Evolutionary conservation across 2,888 invertebrate species (phyloP).

Genomic region (Furcula furcula): DNA sequence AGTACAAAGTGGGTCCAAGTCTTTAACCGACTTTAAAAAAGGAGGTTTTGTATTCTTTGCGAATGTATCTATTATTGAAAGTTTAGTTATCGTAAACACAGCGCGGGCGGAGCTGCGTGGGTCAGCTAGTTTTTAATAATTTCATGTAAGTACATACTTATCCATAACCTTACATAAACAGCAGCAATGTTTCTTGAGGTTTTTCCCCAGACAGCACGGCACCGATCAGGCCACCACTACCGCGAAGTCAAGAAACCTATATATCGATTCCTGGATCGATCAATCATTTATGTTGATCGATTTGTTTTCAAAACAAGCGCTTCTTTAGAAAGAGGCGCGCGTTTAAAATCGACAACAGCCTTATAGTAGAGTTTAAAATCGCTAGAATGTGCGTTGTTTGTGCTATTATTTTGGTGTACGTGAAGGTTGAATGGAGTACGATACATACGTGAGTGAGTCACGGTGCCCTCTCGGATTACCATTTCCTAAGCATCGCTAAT

Average conservation of each 20-base stretch:
- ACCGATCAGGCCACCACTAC: conserved; percentile 14
- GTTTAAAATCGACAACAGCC: background rate
- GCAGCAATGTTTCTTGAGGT: background rate
- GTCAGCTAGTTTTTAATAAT: too few species aligned
- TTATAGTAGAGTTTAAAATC: background rate
- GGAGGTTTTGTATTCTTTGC: too few species aligned
- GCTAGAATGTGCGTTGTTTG: background rate
- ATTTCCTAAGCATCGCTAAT: conserved; percentile 30
- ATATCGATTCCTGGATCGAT: conserved; percentile 24
- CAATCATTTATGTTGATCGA: conserved; percentile 19
- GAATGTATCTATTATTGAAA: too few species aligned
- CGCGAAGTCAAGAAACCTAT: conserved; percentile 6
- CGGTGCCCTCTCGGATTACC: conserved; percentile 27
- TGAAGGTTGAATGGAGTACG: background rate
- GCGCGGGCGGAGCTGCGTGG: too few species aligned
- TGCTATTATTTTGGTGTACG: background rate
- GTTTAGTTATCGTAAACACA: too few species aligned
- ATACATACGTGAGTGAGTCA: conserved; percentile 27
- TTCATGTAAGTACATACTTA: too few species aligned
- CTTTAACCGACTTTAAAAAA: too few species aligned
- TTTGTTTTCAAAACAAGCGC: conserved; percentile 24
- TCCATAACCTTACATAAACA: too few species aligned
- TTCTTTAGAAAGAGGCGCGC: conserved; percentile 12
- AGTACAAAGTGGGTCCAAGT: too few species aligned
- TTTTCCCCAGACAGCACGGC: conserved; percentile 26